A percentile compares a stretch with the other conserved stretches of the same genome.
These are phyloP conservation scores for Pipistrellus nathusii DNA, from an alignment of 2,797 vertebrate species.

Conservation along the genomic window DNA sequence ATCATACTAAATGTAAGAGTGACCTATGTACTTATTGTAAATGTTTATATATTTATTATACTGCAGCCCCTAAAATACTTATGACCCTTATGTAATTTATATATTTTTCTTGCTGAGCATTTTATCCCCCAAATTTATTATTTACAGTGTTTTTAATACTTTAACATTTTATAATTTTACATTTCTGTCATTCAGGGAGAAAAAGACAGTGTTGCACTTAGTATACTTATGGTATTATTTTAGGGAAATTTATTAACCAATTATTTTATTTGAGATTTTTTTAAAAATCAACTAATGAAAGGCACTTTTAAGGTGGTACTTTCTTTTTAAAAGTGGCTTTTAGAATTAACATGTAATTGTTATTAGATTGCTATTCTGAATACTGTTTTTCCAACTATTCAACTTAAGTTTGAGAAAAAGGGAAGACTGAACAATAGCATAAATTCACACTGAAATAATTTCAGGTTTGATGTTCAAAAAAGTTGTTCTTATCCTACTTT, in stretches of 20 bases:
- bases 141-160: conserved; percentile 64
- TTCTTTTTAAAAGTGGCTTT: conserved; percentile 54
- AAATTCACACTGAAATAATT: conserved; percentile 64
- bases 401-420: conserved; percentile 51
- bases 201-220: conserved; percentile 14
- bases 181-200: conserved; percentile 39
- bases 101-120: conserved; percentile 17
- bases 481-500: conserved; percentile 54
- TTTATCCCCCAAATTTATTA: conserved; percentile 23
- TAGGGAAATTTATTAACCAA: conserved; percentile 38
- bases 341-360: conserved; percentile 15
- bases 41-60: conserved; percentile 36
- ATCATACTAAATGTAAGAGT: conserved; percentile 18
- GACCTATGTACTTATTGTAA: conserved; percentile 22
- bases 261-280: conserved; percentile 51
- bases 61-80: conserved; percentile 36
- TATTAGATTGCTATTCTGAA: conserved; percentile 54
- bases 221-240: conserved; percentile 36
- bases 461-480: conserved; percentile 52
- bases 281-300: not conserved
- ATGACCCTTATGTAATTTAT: conserved; percentile 23
- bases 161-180: conserved; percentile 49
- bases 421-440: conserved; percentile 35
- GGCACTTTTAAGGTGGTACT: conserved; percentile 18
- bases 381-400: conserved; percentile 44